Evolutionary conservation across 1,140 invertebrate genomes (phyloP), one percentile per base, ranked within the genome.

Genomic region (Papilio aristodemus): DNA sequence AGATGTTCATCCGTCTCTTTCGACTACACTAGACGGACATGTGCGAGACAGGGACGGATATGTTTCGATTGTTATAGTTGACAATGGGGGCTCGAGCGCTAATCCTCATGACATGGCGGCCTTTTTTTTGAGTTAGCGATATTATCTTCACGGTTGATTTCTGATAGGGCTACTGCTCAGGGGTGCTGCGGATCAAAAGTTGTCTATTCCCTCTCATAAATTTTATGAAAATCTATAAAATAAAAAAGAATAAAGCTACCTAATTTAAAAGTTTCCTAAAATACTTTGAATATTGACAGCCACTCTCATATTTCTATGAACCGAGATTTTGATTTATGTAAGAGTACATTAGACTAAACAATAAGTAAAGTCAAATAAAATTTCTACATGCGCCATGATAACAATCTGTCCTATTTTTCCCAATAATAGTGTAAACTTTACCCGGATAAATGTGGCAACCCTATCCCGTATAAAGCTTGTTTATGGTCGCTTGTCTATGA

Each of bases 91-190:
- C 77, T 78, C 70, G 76, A 75, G 74, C 78, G 78, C 73, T 90
- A 89, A 89, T 90, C 88, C 86, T 75, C 76, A 72, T 87, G 86
- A 88, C 86, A 85, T 84, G 86, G 79, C 78, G 80, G 76, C 79
- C 73, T 78, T 84, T 83, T 83, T 78, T 86, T 77, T 71, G 76
- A 74, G 77, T 83, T 74, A 76, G 79, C 71, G 83, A 85, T 85
- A 80, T 84, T 85, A 86, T 89, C 86, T 85, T 70, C 71, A 72
- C 73, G 80, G 74, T 73, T 79, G 86, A 86, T 88, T 86, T 82
- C 80, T 81, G 86, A 88, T 88, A 86, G 79, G 74, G 83, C 85
- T 84, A 87, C 79, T 76, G 80, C 77, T 67, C 66, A 62, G 59
- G 59, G 59, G 59, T 62, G 32, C 59, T 36, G 27, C 10, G n/a